Base-by-base conservation (phyloP, 2,888 invertebrate genomes). In the Cryptus armator region DNA sequence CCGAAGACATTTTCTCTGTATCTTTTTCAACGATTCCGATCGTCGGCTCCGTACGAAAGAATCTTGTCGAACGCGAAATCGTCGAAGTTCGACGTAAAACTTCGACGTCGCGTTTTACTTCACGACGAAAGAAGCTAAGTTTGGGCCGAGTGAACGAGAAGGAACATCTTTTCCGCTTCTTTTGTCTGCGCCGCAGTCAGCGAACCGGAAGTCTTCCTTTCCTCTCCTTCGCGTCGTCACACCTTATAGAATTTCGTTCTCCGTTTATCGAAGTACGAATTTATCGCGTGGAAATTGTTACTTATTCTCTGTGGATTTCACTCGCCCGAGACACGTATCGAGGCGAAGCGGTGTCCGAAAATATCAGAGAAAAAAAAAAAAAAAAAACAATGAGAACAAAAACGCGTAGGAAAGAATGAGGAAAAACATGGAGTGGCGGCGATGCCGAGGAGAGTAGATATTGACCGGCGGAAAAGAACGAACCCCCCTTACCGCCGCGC, bases 191-290 rank as follows among this genome's bases (percentile, higher is more conserved):
- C n/a, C 62, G 43, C 51, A 64, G 12, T 44, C 79, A 75, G 74
- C 79, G 75, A 74, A 32, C 68, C 75, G 70, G 56, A 80, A 70
- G 75, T 37, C 5, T 14, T 10, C 4, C n/a, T 48, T 37, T 76
- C 12, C 62, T 56, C 46, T 24, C 64, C 10, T 19, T 19, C 44
- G 51, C 7, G 43, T 48, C 48, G 70, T 44, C 43, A 24, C 70
- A 83, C 83, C 83, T 83, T 74, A 79, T 74, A 48, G 74, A 83
- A 83, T 79, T 79, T 83, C 78, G 79, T 75, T 68, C 56, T 16
- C 70, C 19, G 59, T 46, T 44, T 70, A 5, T 56, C 46, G 37
- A 56, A 68, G 62, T 74, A 53, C 62, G 75, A 71, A 86, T 81
- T 81, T 76, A 86, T 86, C 84, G 62, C 70, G 71, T 64, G 82